Evolutionary conservation across 2,888 invertebrate genomes (phyloP), one percentile per base, ranked within the genome.

Genomic region (Schrankia costaestrigalis): DNA sequence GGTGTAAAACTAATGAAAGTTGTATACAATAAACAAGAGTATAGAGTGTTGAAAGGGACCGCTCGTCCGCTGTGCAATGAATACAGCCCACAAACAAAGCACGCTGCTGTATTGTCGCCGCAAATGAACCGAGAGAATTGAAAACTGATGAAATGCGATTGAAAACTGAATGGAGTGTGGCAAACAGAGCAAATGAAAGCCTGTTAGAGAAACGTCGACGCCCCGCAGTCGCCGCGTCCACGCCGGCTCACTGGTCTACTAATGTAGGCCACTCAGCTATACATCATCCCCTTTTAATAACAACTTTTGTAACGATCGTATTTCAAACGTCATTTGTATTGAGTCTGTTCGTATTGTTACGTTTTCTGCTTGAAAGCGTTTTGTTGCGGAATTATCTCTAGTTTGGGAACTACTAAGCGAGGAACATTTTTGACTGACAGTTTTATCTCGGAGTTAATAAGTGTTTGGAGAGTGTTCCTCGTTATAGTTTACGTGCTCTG

Each of bases 101-200:
- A 12, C 30, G 26, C 1, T 15, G 15, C 22, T 24, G 29, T 33
- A 44, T 46, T 49, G 55, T 46, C 32, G 53, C 28, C 45, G 44
- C 47, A 62, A 63, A 64, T 59, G 56, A 59, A 65, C 46, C 46
- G 54, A 45, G 41, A 47, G 54, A 52, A 64, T 58, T 55, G 65
- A 49, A 63, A 60, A 47, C 54, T 59, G 60, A 65, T 65, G 58
- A 53, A 52, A 51, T 53, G 31, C 46, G 48, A 62, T 56, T 55
- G 51, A 51, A 56, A 50, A 46, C 32, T 43, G 57, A 61, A 50
- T 54, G 46, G 47, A 48, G 49, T 47, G 54, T 41, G 42, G 34
- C 44, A 38, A 60, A 55, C 45, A 46, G 43, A 51, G 39, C 47
- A 46, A 53, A 55, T 39, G 33, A 46, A 50, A 27, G 42, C 28